Base-by-base conservation (phyloP, 2,888 invertebrate genomes). In the Psococerastis gibbosa region DNA sequence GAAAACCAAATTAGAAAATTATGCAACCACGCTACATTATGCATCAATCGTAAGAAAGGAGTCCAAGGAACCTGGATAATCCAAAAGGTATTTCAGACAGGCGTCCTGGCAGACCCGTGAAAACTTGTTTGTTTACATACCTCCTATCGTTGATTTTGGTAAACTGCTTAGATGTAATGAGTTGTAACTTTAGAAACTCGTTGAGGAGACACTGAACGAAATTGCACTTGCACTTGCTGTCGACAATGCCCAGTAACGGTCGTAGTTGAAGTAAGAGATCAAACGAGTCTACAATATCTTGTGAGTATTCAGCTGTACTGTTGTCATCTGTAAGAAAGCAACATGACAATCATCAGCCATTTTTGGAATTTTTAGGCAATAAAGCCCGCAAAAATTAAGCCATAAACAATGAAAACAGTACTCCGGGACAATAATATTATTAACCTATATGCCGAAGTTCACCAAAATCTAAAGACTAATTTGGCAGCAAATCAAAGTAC, bases 181-280 rank as follows among this genome's bases (percentile, higher is more conserved):
- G 65, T 58, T 79, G 76, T 33, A 80, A 70, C 57, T 82, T 83
- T 1, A 76, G 73, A 48, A 91, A 68, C 54, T 89, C 89, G 48
- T 80, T 81, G 27, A 91, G 60, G 34, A 94, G 63, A 54, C 80
- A 79, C 54, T 87, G 78, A 27, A 94, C 66, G 57, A 82, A 83
- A 55, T 89, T 91, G 56, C 88, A 89, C 16, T 79, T 80, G 56
- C 83, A 84, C 54, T 84, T 85, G 1, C 81, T 77, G 60, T 94
- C 92, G 62, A 89, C 79, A 47, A 85, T 75, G 61, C 94, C 89
- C 15, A 94, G 63, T 16, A 92, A 64, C 0, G 89, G 81, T 41
- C 78, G 77, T 51, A 82, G 83, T 56, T 83, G 80, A 3, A 91
- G 62, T n/a, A 94, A 65, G 51, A 82, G 68, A 56, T 89, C 85